phyloP scores from a whole-genome alignment of 2,888 invertebrate genomes.

The Rhamphomyia laevipes region DNA sequence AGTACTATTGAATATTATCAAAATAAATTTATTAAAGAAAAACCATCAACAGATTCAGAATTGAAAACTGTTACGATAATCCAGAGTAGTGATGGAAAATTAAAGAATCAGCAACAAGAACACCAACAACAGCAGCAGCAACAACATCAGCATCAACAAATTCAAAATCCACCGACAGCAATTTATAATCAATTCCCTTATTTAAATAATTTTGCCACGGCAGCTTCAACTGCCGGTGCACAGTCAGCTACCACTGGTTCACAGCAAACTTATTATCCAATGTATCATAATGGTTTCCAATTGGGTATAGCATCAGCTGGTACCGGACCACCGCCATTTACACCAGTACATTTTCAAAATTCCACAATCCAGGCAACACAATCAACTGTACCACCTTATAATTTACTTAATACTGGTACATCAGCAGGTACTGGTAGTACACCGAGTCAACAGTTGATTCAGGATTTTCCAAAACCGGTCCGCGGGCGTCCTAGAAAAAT shows the following conservation, averaged over 20 bases:
- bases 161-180: constrained; percentile 25
- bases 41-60: background rate
- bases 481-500: constrained; percentile 35
- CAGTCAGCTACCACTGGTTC: constrained; percentile 18
- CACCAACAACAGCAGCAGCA: constrained; percentile 26
- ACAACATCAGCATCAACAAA: constrained; percentile 19
- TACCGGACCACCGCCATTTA: constrained; percentile 35
- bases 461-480: constrained; percentile 33
- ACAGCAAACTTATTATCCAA: constrained; percentile 31
- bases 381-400: constrained; percentile 8
- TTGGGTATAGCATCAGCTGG: constrained; percentile 34
- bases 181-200: constrained; percentile 36
- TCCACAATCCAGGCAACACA: constrained; percentile 11
- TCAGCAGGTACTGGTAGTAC: constrained; percentile 14
- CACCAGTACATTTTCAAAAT: constrained; percentile 34
- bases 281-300: constrained; percentile 38
- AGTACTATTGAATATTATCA: constrained; percentile 36
- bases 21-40: constrained; percentile 30
- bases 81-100: constrained; percentile 11
- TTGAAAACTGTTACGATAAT: constrained; percentile 9
- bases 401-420: constrained; percentile 10
- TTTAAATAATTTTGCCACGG: constrained; percentile 31
- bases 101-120: constrained; percentile 13
- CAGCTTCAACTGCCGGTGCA: constrained; percentile 20
- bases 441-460: constrained; percentile 15